Conservation (phyloP, 2,888 invertebrate genomes). For the Lycophotia porphyrea region DNA sequence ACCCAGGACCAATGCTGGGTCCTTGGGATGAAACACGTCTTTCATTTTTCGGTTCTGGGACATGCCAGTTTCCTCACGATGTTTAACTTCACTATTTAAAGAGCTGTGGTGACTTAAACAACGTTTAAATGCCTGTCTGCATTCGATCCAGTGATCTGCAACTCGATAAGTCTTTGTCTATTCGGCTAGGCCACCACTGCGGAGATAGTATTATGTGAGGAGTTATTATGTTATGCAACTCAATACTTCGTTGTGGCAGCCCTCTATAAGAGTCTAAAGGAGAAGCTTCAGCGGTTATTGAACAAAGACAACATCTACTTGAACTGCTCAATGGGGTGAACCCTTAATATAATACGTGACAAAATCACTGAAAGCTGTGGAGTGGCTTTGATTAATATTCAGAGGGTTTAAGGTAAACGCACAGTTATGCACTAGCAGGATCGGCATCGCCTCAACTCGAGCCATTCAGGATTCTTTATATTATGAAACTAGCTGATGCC, state of each 20-base stretch:
- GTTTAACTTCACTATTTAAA: neutral
- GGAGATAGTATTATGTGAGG: constrained; percentile 3
- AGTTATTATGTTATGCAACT: constrained; percentile 35
- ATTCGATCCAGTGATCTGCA: neutral
- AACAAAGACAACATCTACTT: constrained; percentile 33
- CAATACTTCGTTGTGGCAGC: constrained; percentile 2
- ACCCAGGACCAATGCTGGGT: neutral
- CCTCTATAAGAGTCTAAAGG: constrained; percentile 10
- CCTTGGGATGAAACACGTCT: neutral
- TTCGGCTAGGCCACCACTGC: neutral
- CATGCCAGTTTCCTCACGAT: neutral
- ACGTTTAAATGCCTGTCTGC: neutral
- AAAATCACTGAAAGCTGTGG: constrained; percentile 36
- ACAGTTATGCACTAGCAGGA: neutral
- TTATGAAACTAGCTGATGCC: no score
- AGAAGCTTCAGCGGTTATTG: constrained; percentile 30
- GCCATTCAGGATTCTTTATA: neutral
- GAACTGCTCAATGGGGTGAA: constrained; percentile 19
- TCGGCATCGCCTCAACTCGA: neutral
- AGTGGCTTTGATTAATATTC: constrained; percentile 46
- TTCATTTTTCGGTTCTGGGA: neutral
- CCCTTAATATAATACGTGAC: constrained; percentile 32
- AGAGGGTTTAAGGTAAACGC: neutral
- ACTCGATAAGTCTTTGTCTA: neutral
- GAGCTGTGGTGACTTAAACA: neutral